A percentile compares a stretch with the other conserved stretches of the same genome.
phyloP scores from a whole-genome alignment of 2,113 vertebrate species.

The Gnathonemus echidnorhynchus region DNA sequence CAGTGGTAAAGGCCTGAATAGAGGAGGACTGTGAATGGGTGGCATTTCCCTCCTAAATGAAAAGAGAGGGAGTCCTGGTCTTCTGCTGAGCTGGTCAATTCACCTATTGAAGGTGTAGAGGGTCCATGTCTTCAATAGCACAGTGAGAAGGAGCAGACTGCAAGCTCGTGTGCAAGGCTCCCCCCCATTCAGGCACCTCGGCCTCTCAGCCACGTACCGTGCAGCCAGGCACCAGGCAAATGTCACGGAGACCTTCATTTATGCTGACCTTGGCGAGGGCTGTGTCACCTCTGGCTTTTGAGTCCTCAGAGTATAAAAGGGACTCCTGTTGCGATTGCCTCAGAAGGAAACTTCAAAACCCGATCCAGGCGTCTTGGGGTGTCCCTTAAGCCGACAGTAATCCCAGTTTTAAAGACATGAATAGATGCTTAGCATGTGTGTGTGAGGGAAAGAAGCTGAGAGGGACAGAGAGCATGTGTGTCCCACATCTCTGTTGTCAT shows the following conservation, averaged over 20 bases:
- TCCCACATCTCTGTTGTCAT: conserved; percentile 12
- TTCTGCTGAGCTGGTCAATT: conserved; percentile 3
- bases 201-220: not conserved
- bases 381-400: not conserved
- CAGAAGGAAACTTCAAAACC: not conserved
- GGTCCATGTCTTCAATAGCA: conserved; percentile 13
- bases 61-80: not conserved
- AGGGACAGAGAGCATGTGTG: not conserved
- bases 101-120: conserved; percentile 16
- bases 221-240: conserved; percentile 2
- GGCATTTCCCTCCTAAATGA: conserved; percentile 18
- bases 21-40: conserved; percentile 13
- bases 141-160: not conserved
- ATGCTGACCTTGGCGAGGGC: not conserved
- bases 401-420: not conserved
- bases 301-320: not conserved
- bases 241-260: conserved; percentile 20
- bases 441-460: not conserved
- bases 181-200: not conserved
- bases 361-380: not conserved
- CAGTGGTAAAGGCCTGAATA: conserved; percentile 3
- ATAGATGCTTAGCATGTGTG: not conserved
- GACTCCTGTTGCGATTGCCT: not conserved
- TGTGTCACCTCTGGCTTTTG: not conserved
- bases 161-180: not conserved